phyloP scores from a whole-genome alignment of 2,888 invertebrate species.

The Drosophila dives region DNA sequence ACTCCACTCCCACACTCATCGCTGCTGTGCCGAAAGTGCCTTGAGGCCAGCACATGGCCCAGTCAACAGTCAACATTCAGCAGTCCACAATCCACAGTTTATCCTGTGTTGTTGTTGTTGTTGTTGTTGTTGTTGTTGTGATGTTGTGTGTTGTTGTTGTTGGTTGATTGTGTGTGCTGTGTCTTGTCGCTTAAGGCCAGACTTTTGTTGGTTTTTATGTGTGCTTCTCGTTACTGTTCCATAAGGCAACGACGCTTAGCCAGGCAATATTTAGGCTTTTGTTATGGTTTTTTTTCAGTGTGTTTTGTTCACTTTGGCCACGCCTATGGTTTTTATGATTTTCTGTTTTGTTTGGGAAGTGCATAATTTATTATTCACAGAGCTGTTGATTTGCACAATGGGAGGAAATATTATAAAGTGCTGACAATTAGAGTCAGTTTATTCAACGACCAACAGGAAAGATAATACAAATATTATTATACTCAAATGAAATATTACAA shows the following conservation, averaged over 20 bases:
- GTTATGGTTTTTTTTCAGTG: constrained; percentile 43
- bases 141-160: no score
- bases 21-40: constrained; percentile 37
- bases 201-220: constrained; percentile 53
- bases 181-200: constrained; percentile 52
- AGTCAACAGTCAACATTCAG: constrained; percentile 47
- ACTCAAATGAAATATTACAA: background rate
- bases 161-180: constrained; percentile 23
- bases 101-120: constrained; percentile 15
- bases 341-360: constrained; percentile 22
- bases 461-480: background rate
- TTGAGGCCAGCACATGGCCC: constrained; percentile 62
- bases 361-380: constrained; percentile 63
- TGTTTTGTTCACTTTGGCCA: constrained; percentile 48
- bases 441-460: constrained; percentile 12
- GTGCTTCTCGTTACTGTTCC: constrained; percentile 40
- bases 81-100: constrained; percentile 49
- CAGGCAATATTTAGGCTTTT: constrained; percentile 63
- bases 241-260: constrained; percentile 52
- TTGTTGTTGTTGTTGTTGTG: no score
- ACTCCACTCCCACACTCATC: background rate
- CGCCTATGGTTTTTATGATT: constrained; percentile 35
- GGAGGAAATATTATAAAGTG: constrained; percentile 41
- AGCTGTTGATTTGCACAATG: constrained; percentile 42
- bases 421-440: constrained; percentile 45